Base-by-base conservation (phyloP, 2,113 vertebrate species). In the Gnathonemus echidnorhynchus region DNA sequence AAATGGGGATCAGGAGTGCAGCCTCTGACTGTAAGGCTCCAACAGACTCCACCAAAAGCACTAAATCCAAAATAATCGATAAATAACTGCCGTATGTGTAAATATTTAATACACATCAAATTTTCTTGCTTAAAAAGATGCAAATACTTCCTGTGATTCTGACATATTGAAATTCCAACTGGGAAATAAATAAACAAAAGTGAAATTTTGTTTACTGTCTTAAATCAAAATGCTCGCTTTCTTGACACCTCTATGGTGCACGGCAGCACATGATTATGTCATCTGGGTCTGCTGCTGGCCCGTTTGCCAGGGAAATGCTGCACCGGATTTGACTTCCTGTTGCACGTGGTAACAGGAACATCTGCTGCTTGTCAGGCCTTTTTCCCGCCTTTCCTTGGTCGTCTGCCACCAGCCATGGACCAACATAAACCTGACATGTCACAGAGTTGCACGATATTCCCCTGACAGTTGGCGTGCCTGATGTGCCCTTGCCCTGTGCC, bases 281-380 rank as follows among this genome's bases (percentile, higher is more conserved):
- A 21, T 89, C 91, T 91, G 52, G 86, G 89, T 90, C 84, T 15
- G 49, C 90, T 83, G 52, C 91, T 90, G 89, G 90, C 92, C 87
- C 89, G 94, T 94, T 95, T 94, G 93, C 92, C 27, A 42, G 46
- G 87, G 89, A 62, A 88, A 90, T 89, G 91, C 53, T 90, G 90
- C 93, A 94, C 95, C 94, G 91, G 48, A 45, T 95, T 91, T 90
- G 92, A 96, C 95, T 95, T 95, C 93, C 93, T 92, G 89, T 42
- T n/a, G 39, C 50, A 86, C 92, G 42, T 77, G 92, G 95, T 93
- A 95, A 93, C 92, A 93, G 85, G 77, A 91, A 92, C 89, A 90
- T 92, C 92, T 92, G 91, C 91, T 93, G 91, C 92, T 93, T 94
- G 92, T 94, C 92, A 94, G 92, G 92, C 88, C 89, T 90, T 87